Conservation (phyloP, 2,113 vertebrate genomes). For the Struthio camelus region DNA sequence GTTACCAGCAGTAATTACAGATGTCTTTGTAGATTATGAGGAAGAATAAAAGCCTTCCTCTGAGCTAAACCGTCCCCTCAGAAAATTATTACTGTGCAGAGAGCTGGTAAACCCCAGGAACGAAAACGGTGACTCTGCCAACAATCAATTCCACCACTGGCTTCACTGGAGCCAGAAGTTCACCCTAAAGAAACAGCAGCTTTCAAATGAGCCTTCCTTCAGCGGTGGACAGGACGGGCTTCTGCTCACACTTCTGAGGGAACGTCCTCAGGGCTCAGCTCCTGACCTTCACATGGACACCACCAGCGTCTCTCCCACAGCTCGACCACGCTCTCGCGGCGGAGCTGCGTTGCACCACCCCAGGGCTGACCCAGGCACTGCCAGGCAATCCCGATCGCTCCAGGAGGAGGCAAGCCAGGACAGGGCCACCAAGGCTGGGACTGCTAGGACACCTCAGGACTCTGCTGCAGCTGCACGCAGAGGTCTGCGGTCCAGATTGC, state of each 20-base stretch:
- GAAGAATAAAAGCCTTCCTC: conserved; percentile 45
- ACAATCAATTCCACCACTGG: background rate
- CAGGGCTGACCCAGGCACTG: background rate
- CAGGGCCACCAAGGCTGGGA: background rate
- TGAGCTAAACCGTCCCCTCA: conserved; percentile 46
- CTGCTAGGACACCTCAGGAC: background rate
- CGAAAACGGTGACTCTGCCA: background rate
- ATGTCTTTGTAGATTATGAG: conserved; percentile 34
- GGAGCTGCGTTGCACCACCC: background rate
- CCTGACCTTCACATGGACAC: fast-evolving
- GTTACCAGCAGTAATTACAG: conserved; percentile 68
- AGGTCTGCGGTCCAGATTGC: too few relatives aligned
- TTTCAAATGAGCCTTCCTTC: background rate
- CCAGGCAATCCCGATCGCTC: background rate
- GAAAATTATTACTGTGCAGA: background rate
- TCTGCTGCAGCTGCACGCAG: too few relatives aligned
- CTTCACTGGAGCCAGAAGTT: background rate
- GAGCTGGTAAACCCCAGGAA: conserved; percentile 23
- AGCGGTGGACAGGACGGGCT: background rate
- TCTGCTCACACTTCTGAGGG: background rate
- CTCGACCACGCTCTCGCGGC: background rate
- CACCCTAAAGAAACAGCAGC: background rate
- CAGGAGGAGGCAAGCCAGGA: background rate
- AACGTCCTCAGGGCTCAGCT: background rate
- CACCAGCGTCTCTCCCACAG: fast-evolving